Conservation (phyloP, 2,113 vertebrate genomes). For the Athene noctua region DNA sequence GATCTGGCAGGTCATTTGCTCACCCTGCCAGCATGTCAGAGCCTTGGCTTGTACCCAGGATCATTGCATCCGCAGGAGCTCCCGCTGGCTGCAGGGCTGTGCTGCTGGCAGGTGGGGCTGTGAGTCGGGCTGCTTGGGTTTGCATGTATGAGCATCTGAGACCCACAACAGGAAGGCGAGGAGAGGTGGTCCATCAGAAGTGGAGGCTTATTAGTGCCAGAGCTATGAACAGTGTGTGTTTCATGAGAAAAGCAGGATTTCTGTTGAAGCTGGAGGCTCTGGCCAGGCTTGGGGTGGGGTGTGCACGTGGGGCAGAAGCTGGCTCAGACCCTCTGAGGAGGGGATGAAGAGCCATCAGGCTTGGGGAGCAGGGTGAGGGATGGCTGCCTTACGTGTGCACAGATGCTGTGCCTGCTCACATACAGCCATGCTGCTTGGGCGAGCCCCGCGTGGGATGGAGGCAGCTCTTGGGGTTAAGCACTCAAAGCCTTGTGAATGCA, state of each 20-base stretch:
- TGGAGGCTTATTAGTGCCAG: background rate
- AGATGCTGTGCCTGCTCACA: background rate
- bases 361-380: background rate
- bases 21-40: background rate
- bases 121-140: background rate
- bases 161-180: background rate
- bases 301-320: background rate
- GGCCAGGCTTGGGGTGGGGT: background rate
- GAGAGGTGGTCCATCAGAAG: background rate
- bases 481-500: background rate
- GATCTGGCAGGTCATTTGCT: background rate
- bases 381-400: rapidly evolving
- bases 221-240: rapidly evolving
- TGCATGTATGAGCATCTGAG: rapidly evolving
- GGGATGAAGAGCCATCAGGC: background rate
- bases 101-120: rapidly evolving
- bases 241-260: background rate
- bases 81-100: background rate
- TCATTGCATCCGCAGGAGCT: rapidly evolving
- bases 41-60: background rate
- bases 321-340: background rate
- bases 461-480: background rate
- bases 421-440: rapidly evolving
- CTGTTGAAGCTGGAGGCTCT: background rate
- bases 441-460: background rate